These are phyloP conservation scores for Salminus brasiliensis DNA, from an alignment of 2,113 vertebrate genomes.

Conservation along the genomic window DNA sequence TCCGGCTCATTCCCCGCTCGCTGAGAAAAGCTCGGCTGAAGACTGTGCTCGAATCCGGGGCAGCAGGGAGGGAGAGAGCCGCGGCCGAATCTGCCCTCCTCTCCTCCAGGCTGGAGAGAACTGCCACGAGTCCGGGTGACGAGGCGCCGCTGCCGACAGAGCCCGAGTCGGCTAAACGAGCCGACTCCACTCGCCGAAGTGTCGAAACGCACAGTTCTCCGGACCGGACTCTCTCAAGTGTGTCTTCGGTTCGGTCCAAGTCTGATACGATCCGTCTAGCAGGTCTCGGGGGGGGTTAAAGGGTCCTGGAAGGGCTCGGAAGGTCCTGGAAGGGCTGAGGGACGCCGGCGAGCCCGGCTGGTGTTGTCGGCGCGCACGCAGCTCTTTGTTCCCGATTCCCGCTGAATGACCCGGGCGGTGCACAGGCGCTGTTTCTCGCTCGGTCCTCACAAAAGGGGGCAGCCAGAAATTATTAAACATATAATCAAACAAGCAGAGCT, in stretches of 20 bases:
- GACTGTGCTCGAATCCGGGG: neutral
- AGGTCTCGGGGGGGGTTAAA: too few species aligned
- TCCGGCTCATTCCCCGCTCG: conserved; percentile 42
- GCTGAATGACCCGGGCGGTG: conserved; percentile 47
- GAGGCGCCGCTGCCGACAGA: conserved; percentile 10
- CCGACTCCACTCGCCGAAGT: neutral
- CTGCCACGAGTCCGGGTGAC: conserved; percentile 3
- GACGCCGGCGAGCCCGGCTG: conserved; percentile 30
- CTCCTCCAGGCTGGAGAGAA: neutral
- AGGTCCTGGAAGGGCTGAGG: conserved; percentile 11
- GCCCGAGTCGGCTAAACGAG: neutral
- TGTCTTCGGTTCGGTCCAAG: too few species aligned
- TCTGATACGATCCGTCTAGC: too few species aligned
- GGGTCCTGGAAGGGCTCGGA: too few species aligned
- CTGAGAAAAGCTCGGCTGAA: neutral
- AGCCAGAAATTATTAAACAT: too few species aligned
- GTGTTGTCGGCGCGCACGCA: conserved; percentile 37
- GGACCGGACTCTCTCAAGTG: too few species aligned
- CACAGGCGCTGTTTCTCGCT: conserved; percentile 26
- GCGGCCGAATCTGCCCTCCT: neutral
- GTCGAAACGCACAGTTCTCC: too few species aligned
- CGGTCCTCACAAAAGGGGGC: too few species aligned
- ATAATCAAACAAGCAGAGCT: too few species aligned
- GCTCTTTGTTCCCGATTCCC: conserved; percentile 60
- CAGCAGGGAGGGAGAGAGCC: neutral